Evolutionary conservation across 2,888 invertebrate species (phyloP), one percentile per base, ranked within the genome.

Genomic region (Drosophila emarginata): DNA sequence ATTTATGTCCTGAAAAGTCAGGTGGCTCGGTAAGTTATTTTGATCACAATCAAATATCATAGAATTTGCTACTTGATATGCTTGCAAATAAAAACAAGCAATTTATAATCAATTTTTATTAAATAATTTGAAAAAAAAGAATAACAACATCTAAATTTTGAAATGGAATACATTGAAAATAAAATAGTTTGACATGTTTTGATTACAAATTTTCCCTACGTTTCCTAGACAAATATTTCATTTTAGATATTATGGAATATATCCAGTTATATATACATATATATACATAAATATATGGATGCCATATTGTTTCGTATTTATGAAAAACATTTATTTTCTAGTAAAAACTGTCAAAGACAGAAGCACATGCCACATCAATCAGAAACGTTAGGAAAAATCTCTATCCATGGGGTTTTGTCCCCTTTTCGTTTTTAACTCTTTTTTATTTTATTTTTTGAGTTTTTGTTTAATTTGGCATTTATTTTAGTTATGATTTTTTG

Each of bases 401-500:
- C 45, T 45, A 45, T 45, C 45, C 45, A 45, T 45, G 21, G 18
- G 4, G 45, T 21, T 45, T 45, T 37, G 9, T 32, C 6, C 28
- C n/a, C 53, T n/a, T 9, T 23, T 15, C 9, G 15, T 57, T 54
- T 15, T 36, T 36, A 12, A 21, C 12, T 45, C 15, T 37, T 54
- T 74, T 64, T 58, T 37, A 36, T 57, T 36, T 26, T 26, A 1
- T 26, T 26, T 5, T 26, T 26, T 26, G 26, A 26, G 5, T 26
- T 26, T 64, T 76, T 76, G 52, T 71, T 76, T 76, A 76, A 64
- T 72, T 80, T 75, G 54, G 63, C 50, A 58, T 74, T 74, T 60
- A 59, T 63, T 53, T 69, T 69, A 75, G 63, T 63, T 76, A 70
- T 72, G 76, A 72, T 69, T 72, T 75, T 73, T 73, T 64, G 37